Percentiles rank a stretch among this genome's conserved stretches.
phyloP scores from a whole-genome alignment of 2,888 invertebrate genomes.

The Tipula unca region DNA sequence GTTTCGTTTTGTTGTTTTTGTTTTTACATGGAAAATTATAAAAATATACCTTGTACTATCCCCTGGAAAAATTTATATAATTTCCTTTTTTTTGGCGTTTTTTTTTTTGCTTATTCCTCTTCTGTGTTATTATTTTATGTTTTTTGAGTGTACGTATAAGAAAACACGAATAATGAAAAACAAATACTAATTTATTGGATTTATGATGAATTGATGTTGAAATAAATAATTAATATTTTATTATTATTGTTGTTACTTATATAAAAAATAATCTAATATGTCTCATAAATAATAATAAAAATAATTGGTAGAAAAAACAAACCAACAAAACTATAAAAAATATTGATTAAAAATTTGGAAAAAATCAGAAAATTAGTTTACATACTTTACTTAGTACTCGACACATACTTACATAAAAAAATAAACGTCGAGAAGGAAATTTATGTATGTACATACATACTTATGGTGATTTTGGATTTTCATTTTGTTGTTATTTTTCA shows the following conservation, averaged over 20 bases:
- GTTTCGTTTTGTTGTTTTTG: neutral
- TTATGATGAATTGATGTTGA: neutral
- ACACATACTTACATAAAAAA: neutral
- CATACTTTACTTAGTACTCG: neutral
- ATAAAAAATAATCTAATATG: neutral
- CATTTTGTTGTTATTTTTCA: neutral
- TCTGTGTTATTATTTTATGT: neutral
- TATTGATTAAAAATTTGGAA: neutral
- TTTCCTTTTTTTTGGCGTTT: neutral
- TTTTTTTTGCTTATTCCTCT: neutral
- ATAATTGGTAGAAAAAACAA: neutral
- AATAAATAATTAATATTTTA: neutral
- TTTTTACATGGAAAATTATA: neutral
- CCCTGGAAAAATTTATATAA: neutral
- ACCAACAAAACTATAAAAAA: neutral
- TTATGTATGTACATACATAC: too few relatives aligned
- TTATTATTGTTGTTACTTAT: neutral
- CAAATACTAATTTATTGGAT: neutral
- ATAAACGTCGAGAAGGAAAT: neutral
- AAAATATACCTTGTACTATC: neutral
- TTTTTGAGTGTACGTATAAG: neutral
- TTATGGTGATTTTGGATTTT: neutral
- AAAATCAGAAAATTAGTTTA: neutral
- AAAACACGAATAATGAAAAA: neutral
- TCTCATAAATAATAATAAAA: neutral